A percentile compares a stretch with the other conserved stretches of the same genome.
These are phyloP conservation scores for Chloebia gouldiae DNA, from an alignment of 2,113 vertebrate genomes.

Conservation along the genomic window DNA sequence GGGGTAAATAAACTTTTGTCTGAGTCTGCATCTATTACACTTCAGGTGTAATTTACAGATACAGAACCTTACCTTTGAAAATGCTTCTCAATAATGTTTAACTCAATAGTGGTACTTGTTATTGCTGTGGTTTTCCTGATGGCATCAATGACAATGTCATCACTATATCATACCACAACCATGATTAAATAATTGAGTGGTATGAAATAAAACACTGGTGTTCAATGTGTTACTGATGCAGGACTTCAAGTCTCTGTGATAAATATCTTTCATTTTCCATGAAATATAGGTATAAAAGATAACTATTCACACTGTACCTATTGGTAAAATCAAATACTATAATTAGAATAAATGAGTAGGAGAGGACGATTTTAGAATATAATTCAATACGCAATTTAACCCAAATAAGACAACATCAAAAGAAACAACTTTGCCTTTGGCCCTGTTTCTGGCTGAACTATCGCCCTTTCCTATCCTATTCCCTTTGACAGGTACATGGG, in stretches of 20 bases:
- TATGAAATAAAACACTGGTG: not conserved
- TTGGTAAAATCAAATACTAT: not conserved
- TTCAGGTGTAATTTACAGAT: not conserved
- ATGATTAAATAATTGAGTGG: not conserved
- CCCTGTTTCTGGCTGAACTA: not conserved
- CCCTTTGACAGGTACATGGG: not conserved
- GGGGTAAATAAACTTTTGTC: not conserved
- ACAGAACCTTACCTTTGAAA: not conserved
- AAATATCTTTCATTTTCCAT: not conserved
- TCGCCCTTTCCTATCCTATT: not conserved
- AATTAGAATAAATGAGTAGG: not conserved
- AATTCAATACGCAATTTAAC: not conserved
- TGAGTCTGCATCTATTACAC: not conserved
- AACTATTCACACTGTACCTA: not conserved
- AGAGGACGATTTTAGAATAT: not conserved
- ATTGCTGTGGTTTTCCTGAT: not conserved
- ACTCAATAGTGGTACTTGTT: not conserved
- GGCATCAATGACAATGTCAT: not conserved
- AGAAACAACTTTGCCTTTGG: not conserved
- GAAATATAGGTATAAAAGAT: not conserved
- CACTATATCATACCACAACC: not conserved
- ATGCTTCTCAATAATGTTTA: not conserved
- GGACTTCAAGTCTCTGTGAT: not conserved
- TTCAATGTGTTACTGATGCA: not conserved
- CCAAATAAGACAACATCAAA: not conserved